These are phyloP conservation scores for Leptinotarsa haldemani DNA, from an alignment of 2,888 invertebrate species.

Conservation along the genomic window DNA sequence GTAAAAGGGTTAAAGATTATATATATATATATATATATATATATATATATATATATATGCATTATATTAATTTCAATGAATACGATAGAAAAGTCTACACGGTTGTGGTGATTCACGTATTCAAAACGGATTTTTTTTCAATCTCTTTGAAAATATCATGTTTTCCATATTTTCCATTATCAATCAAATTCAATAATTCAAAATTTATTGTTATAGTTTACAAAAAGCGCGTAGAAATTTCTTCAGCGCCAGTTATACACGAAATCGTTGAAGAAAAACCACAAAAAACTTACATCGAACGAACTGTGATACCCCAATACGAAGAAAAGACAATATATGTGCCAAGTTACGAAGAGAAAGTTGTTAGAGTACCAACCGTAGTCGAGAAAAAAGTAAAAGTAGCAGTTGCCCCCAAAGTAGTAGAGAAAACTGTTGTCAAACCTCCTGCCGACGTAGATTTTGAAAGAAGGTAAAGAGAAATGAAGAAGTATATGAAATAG, in stretches of 20 bases:
- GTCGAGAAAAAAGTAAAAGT: conserved; percentile 61
- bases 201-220: conserved; percentile 24
- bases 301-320: conserved; percentile 62
- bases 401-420: conserved; percentile 59
- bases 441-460: conserved; percentile 46
- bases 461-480: conserved; percentile 30
- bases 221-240: conserved; percentile 38
- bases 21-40: too few species aligned
- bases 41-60: too few species aligned
- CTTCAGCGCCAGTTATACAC: conserved; percentile 45
- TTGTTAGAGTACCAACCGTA: conserved; percentile 61
- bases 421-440: conserved; percentile 58
- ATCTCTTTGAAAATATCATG: too few species aligned
- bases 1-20: too few species aligned
- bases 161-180: too few species aligned
- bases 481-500: neutral
- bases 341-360: conserved; percentile 62
- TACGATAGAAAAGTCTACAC: too few species aligned
- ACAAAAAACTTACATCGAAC: conserved; percentile 57
- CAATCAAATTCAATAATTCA: too few species aligned
- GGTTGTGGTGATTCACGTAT: too few species aligned
- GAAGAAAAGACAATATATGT: conserved; percentile 63
- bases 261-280: conserved; percentile 47
- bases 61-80: too few species aligned
- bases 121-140: too few species aligned